Conservation (phyloP, 2,888 invertebrate species). For the Phortica okadai region DNA sequence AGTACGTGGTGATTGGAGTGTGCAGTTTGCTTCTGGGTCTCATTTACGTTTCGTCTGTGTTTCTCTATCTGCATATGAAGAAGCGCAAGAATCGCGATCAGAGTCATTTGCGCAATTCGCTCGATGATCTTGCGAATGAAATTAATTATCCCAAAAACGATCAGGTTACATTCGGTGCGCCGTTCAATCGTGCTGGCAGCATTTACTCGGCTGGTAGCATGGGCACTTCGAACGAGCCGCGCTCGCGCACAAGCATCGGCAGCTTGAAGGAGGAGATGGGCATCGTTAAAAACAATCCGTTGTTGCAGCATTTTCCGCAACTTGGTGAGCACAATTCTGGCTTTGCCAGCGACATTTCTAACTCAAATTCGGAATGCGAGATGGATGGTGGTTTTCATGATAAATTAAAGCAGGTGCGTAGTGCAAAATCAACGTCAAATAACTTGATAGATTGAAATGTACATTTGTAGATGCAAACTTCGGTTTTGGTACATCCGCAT, state of each 20-base stretch:
- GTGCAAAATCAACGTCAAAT: neutral
- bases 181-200: constrained; percentile 74
- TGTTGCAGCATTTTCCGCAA: constrained; percentile 81
- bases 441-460: constrained; percentile 29
- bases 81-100: constrained; percentile 78
- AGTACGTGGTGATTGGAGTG: constrained; percentile 90
- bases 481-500: constrained; percentile 84
- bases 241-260: constrained; percentile 64
- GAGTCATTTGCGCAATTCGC: constrained; percentile 69
- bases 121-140: constrained; percentile 74
- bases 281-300: constrained; percentile 87
- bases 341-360: constrained; percentile 79
- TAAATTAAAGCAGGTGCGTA: constrained; percentile 73
- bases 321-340: constrained; percentile 77
- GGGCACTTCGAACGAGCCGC: constrained; percentile 61
- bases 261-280: constrained; percentile 81
- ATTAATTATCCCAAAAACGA: constrained; percentile 77
- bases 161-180: constrained; percentile 75
- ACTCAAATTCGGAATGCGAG: constrained; percentile 83
- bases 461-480: constrained; percentile 78
- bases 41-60: constrained; percentile 90
- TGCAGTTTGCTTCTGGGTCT: constrained; percentile 90
- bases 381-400: constrained; percentile 65
- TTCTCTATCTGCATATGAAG: constrained; percentile 87
- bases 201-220: constrained; percentile 72